Evolutionary conservation across 2,113 vertebrate genomes (phyloP).

Genomic region (Plestiodon gilberti): DNA sequence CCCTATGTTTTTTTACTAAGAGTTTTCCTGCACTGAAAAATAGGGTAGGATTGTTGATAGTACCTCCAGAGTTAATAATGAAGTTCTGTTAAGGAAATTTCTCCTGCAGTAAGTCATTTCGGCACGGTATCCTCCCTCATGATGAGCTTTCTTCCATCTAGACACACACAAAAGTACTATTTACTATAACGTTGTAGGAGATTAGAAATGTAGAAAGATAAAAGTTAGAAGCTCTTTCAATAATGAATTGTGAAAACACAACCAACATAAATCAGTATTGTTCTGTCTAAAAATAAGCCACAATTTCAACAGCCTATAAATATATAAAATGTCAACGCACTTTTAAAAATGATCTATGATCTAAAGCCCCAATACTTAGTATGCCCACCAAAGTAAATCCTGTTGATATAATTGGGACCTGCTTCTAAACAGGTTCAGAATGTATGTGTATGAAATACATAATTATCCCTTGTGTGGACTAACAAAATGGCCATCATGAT

Average conservation of each 20-base stretch:
- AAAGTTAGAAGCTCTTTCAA: background rate
- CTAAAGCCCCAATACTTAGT: background rate
- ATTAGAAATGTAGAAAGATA: background rate
- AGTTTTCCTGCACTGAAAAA: background rate
- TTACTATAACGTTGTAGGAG: background rate
- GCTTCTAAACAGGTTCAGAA: background rate
- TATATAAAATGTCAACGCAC: background rate
- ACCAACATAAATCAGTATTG: background rate
- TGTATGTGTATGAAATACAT: background rate
- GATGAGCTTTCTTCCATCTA: constrained; percentile 88
- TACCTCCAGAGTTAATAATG: constrained; percentile 94
- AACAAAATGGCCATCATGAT: background rate
- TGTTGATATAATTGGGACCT: background rate
- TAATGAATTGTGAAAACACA: background rate
- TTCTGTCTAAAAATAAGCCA: background rate
- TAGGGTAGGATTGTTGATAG: background rate
- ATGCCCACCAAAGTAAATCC: background rate
- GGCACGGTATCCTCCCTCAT: constrained; percentile 83
- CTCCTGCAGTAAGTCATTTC: constrained; percentile 89
- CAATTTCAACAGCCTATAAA: background rate
- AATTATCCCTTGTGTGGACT: background rate
- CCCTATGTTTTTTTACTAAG: background rate
- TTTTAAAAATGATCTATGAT: background rate
- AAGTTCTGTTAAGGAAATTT: constrained; percentile 91
- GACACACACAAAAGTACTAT: background rate